Percentiles rank a stretch among this genome's conserved stretches.
Evolutionary conservation across 2,888 invertebrate genomes (phyloP).

Genomic region (Drosophila testacea): DNA sequence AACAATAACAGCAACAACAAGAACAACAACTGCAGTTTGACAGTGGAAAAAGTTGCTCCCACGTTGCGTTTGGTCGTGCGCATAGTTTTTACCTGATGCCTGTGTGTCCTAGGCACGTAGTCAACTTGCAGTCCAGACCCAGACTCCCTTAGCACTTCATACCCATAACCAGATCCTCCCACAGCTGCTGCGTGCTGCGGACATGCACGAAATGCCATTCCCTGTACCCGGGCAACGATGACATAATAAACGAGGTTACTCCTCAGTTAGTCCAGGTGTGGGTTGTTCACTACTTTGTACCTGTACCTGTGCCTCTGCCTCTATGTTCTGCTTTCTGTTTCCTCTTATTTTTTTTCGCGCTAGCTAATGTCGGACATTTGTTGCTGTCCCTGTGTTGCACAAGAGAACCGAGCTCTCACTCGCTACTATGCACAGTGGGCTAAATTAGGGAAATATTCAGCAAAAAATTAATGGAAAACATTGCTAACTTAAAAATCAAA

Average conservation of each 20-base stretch:
- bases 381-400: slow-evolving; percentile 52
- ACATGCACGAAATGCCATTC: slow-evolving; percentile 58
- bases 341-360: slow-evolving; percentile 27
- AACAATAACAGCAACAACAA: no score
- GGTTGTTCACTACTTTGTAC: slow-evolving; percentile 46
- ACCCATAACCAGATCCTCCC: slow-evolving; percentile 17
- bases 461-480: background rate
- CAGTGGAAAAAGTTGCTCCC: slow-evolving; percentile 40
- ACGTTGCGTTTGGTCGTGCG: slow-evolving; percentile 53
- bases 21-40: slow-evolving; percentile 4
- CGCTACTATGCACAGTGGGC: slow-evolving; percentile 12
- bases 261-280: slow-evolving; percentile 21
- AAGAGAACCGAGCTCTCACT: slow-evolving; percentile 9
- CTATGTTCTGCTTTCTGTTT: slow-evolving; percentile 14
- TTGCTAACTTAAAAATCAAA: no score
- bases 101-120: slow-evolving; percentile 47
- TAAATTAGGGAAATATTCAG: background rate
- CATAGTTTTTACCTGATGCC: slow-evolving; percentile 33
- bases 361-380: slow-evolving; percentile 67
- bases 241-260: slow-evolving; percentile 73
- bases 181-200: slow-evolving; percentile 28
- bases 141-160: background rate
- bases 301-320: slow-evolving; percentile 6
- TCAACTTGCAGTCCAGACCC: slow-evolving; percentile 15
- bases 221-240: slow-evolving; percentile 48